These are phyloP conservation scores for Pardalotus punctatus DNA, from an alignment of 2,113 vertebrate species.

Conservation along the genomic window DNA sequence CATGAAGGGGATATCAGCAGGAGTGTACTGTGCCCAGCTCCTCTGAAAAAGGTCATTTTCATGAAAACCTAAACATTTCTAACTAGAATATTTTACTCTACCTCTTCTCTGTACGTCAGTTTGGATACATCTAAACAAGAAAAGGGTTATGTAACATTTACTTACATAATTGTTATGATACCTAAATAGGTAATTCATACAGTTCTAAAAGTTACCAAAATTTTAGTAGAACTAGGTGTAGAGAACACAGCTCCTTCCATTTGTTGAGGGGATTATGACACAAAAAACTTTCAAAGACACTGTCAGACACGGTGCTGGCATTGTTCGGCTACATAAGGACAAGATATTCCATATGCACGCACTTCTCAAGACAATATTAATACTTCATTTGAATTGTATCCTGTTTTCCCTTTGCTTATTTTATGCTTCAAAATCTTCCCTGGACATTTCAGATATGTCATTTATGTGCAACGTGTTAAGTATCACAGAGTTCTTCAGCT, in stretches of 20 bases:
- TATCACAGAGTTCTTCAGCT: background rate
- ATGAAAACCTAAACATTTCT: background rate
- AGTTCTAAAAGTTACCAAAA: background rate
- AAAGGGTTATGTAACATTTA: background rate
- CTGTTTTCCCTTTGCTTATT: background rate
- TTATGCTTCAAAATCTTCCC: background rate
- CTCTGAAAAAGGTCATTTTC: background rate
- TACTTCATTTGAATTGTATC: background rate
- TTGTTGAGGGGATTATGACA: background rate
- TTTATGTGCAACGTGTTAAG: background rate
- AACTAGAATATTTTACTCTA: background rate
- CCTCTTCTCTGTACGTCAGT: background rate
- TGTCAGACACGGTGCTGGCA: background rate
- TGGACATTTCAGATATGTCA: background rate
- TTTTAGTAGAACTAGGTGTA: background rate
- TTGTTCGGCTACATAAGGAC: background rate
- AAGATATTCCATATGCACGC: background rate
- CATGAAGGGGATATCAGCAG: accelerated
- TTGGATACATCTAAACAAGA: background rate
- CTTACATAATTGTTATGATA: background rate
- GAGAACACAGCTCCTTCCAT: background rate
- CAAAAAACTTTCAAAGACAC: background rate
- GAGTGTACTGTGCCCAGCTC: accelerated
- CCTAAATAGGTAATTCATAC: background rate
- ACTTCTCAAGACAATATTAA: background rate